Evolutionary conservation across 2,888 invertebrate genomes (phyloP).

Genomic region (Craniophora ligustri): DNA sequence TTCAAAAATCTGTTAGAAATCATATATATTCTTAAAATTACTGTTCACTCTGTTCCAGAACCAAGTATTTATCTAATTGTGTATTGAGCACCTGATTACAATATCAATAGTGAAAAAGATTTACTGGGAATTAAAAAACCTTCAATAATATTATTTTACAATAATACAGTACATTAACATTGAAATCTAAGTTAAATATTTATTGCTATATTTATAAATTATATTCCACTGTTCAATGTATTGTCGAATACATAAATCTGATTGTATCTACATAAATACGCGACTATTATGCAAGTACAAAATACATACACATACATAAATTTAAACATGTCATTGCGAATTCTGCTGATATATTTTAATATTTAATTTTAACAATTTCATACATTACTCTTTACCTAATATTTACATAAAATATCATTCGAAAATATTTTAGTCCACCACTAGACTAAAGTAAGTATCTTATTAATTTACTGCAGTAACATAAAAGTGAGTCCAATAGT

Average conservation of each 20-base stretch:
- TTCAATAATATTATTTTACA: conserved; percentile 27
- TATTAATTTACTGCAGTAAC: conserved; percentile 43
- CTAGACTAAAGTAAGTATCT: conserved; percentile 63
- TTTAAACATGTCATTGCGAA: conserved; percentile 57
- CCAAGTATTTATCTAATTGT: conserved; percentile 42
- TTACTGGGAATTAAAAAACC: conserved; percentile 24
- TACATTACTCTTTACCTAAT: conserved; percentile 70
- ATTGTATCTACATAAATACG: conserved; percentile 44
- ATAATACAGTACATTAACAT: conserved; percentile 33
- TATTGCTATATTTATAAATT: conserved; percentile 42
- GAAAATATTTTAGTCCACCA: conserved; percentile 77
- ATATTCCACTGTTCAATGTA: conserved; percentile 42
- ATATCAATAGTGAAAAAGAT: conserved; percentile 28
- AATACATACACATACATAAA: conserved; percentile 46
- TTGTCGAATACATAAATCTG: conserved; percentile 48
- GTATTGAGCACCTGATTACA: conserved; percentile 54
- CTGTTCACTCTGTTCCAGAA: conserved; percentile 34
- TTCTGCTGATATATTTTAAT: conserved; percentile 71
- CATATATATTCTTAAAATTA: conserved; percentile 32
- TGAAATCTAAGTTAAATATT: conserved; percentile 35
- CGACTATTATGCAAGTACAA: conserved; percentile 52
- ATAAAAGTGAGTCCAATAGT: conserved; percentile 48
- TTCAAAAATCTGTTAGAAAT: conserved; percentile 33
- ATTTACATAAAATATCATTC: conserved; percentile 82
- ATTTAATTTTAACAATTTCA: conserved; percentile 78